These are phyloP conservation scores for Hyperoplus immaculatus DNA, from an alignment of 2,797 vertebrate genomes.

Conservation along the genomic window DNA sequence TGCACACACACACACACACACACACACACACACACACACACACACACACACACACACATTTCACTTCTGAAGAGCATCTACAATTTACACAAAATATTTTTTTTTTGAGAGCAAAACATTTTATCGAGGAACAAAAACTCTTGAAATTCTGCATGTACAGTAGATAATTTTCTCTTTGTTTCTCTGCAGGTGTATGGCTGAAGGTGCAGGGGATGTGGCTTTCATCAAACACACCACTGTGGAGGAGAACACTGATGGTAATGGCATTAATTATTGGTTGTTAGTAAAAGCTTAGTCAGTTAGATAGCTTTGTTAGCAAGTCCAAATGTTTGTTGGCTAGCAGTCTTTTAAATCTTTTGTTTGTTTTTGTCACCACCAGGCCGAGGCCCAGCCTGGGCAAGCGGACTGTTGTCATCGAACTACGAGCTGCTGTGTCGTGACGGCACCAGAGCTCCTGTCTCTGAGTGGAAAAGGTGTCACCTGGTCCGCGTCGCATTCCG, in stretches of 20 bases:
- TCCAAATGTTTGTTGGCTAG: background rate
- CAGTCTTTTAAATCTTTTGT: background rate
- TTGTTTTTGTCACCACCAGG: constrained; percentile 70
- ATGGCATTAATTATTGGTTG: constrained; percentile 1
- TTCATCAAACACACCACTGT: constrained; percentile 93
- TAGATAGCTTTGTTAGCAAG: background rate
- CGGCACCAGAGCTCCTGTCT: constrained; percentile 83
- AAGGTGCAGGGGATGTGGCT: constrained; percentile 88
- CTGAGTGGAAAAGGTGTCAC: constrained; percentile 87
- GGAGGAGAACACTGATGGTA: constrained; percentile 88
- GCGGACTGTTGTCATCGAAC: constrained; percentile 75
- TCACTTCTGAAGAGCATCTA: too few species aligned
- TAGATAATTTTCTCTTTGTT: background rate
- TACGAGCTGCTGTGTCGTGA: constrained; percentile 92
- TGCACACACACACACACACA: background rate
- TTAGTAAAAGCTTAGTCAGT: background rate
- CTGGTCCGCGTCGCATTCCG: constrained; percentile 90
- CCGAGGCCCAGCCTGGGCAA: constrained; percentile 82
- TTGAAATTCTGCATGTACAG: background rate
- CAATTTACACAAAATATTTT: too few species aligned
- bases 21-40: background rate
- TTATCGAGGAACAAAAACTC: background rate
- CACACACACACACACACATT: background rate
- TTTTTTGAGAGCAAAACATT: background rate
- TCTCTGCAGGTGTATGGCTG: constrained; percentile 87